A percentile compares a stretch with the other conserved stretches of the same genome.
phyloP scores from a whole-genome alignment of 35 echinoderm and acorn worm genomes.

The Apostichopus parvimensis region DNA sequence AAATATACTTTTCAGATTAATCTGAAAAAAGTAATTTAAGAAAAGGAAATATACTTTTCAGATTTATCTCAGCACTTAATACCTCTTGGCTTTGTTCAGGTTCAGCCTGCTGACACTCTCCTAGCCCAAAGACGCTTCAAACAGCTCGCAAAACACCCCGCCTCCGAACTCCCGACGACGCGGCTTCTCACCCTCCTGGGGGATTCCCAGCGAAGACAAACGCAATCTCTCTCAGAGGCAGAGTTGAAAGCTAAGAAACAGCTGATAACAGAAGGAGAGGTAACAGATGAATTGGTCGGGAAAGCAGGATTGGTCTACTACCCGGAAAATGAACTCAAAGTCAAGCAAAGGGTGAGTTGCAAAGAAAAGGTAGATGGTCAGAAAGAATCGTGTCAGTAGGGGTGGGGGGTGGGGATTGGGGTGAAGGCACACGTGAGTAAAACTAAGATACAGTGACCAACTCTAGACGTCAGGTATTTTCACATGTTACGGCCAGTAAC shows the following conservation, averaged over 20 bases:
- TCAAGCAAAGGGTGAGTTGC: slow-evolving; percentile 50
- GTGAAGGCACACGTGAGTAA: too few relatives aligned
- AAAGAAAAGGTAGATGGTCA: too few relatives aligned
- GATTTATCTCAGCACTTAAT: too few relatives aligned
- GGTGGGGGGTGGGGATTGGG: too few relatives aligned
- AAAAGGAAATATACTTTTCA: background rate
- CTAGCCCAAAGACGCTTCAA: slow-evolving; percentile 78
- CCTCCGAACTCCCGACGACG: slow-evolving; percentile 64
- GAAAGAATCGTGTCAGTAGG: too few relatives aligned
- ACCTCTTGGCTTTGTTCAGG: slow-evolving; percentile 28
- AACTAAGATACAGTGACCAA: too few relatives aligned
- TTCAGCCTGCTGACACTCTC: slow-evolving; percentile 53
- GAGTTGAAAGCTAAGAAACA: slow-evolving; percentile 88
- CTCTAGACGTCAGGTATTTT: too few relatives aligned
- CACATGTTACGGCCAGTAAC: too few relatives aligned
- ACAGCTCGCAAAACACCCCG: slow-evolving; percentile 53
- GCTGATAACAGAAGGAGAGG: slow-evolving; percentile 62
- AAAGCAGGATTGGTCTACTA: slow-evolving; percentile 80
- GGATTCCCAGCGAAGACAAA: slow-evolving; percentile 51
- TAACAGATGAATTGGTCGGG: slow-evolving; percentile 65
- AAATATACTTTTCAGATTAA: background rate
- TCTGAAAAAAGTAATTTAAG: background rate
- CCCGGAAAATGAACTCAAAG: slow-evolving; percentile 49
- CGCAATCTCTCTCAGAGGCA: slow-evolving; percentile 75
- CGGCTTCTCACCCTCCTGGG: slow-evolving; percentile 69